Evolutionary conservation across 2,113 vertebrate genomes (phyloP).

Genomic region (Serinus canaria): DNA sequence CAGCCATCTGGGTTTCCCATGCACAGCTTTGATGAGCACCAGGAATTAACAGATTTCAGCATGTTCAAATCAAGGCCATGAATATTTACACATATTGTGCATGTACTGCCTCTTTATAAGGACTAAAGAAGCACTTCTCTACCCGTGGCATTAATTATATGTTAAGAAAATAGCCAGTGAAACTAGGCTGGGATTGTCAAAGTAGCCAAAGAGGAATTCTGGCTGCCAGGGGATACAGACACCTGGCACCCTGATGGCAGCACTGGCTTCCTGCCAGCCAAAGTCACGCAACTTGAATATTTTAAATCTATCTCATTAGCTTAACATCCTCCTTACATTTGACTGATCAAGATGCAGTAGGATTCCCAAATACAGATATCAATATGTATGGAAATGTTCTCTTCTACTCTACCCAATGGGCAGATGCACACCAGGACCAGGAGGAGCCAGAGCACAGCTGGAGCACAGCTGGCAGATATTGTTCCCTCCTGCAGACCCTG

Average conservation of each 20-base stretch:
- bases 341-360: background rate
- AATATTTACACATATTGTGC: background rate
- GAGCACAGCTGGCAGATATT: background rate
- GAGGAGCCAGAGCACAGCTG: background rate
- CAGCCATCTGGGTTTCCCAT: background rate
- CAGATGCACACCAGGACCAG: background rate
- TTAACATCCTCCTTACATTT: background rate
- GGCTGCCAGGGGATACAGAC: background rate
- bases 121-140: background rate
- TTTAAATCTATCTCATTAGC: background rate
- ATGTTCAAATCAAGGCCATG: background rate
- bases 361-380: background rate
- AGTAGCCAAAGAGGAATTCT: background rate
- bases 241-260: background rate
- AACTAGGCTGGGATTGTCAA: background rate
- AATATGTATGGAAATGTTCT: background rate
- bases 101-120: background rate
- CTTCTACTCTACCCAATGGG: background rate
- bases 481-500: background rate
- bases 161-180: background rate
- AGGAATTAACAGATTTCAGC: background rate
- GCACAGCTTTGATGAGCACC: background rate
- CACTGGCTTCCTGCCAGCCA: background rate
- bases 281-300: background rate
- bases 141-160: background rate